phyloP scores from a whole-genome alignment of 2,797 vertebrate genomes.

The Micromesistius poutassou region DNA sequence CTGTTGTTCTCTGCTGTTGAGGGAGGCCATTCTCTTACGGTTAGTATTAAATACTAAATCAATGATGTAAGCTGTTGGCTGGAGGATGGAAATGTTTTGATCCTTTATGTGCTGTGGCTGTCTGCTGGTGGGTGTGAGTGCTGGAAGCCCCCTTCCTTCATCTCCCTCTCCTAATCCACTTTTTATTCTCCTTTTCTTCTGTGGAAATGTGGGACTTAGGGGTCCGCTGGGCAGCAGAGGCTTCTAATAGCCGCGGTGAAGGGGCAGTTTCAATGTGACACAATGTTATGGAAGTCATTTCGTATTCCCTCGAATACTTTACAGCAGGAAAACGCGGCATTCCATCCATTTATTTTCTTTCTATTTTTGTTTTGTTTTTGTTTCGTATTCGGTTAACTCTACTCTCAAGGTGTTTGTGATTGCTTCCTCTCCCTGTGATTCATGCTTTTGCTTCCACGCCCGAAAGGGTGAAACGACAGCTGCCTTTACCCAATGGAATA shows the following conservation, averaged over 20 bases:
- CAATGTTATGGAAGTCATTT: constrained; percentile 42
- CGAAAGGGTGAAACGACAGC: constrained; percentile 70
- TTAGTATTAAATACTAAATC: constrained; percentile 68
- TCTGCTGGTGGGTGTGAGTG: constrained; percentile 47
- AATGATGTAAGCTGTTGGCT: constrained; percentile 70
- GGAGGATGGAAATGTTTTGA: constrained; percentile 57
- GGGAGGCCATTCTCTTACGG: constrained; percentile 44
- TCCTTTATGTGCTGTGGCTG: constrained; percentile 54
- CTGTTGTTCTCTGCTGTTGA: constrained; percentile 48
- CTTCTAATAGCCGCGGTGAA: constrained; percentile 53
- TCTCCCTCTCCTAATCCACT: constrained; percentile 66
- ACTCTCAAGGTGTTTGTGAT: constrained; percentile 44
- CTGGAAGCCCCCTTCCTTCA: constrained; percentile 38
- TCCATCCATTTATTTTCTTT: neutral
- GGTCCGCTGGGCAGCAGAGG: constrained; percentile 55
- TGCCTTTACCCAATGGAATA: constrained; percentile 75
- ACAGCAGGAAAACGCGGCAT: neutral
- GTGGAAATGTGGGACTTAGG: constrained; percentile 69
- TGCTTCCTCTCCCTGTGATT: constrained; percentile 43
- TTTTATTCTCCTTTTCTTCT: constrained; percentile 63
- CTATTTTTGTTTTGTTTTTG: constrained; percentile 21
- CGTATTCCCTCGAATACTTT: constrained; percentile 30
- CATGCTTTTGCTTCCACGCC: constrained; percentile 52
- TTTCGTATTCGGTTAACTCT: constrained; percentile 20
- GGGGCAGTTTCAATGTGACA: constrained; percentile 47